phyloP scores from a whole-genome alignment of 2,888 invertebrate genomes.

The Macrophya alboannulata region DNA sequence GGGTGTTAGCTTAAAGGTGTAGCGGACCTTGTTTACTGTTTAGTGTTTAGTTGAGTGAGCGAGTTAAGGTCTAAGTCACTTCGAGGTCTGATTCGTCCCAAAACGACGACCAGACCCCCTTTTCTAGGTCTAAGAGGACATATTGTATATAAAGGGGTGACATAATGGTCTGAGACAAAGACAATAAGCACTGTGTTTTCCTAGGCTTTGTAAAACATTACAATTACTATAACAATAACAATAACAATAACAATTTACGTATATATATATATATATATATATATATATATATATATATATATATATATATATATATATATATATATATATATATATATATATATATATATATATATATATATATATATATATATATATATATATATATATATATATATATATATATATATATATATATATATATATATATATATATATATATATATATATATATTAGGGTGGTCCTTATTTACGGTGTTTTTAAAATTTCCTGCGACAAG shows the following conservation, averaged over 20 bases:
- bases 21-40: conserved; percentile 41
- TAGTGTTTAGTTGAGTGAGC: conserved; percentile 49
- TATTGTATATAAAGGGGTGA: conserved; percentile 18
- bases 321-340: too few relatives aligned
- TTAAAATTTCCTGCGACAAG: too few relatives aligned
- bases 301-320: too few relatives aligned
- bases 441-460: neutral
- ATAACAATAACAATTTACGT: neutral
- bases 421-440: neutral
- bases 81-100: neutral
- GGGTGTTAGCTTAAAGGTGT: conserved; percentile 44
- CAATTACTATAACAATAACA: conserved; percentile 8
- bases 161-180: conserved; percentile 7
- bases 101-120: neutral
- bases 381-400: too few relatives aligned
- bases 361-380: too few relatives aligned
- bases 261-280: too few relatives aligned
- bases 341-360: too few relatives aligned
- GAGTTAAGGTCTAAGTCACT: conserved; percentile 6
- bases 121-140: conserved; percentile 1
- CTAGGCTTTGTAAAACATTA: conserved; percentile 8
- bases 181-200: conserved; percentile 32
- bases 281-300: too few relatives aligned
- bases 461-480: too few relatives aligned
- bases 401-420: too few relatives aligned